phyloP scores from a whole-genome alignment of 2,113 vertebrate genomes.

The Cepphus grylle region DNA sequence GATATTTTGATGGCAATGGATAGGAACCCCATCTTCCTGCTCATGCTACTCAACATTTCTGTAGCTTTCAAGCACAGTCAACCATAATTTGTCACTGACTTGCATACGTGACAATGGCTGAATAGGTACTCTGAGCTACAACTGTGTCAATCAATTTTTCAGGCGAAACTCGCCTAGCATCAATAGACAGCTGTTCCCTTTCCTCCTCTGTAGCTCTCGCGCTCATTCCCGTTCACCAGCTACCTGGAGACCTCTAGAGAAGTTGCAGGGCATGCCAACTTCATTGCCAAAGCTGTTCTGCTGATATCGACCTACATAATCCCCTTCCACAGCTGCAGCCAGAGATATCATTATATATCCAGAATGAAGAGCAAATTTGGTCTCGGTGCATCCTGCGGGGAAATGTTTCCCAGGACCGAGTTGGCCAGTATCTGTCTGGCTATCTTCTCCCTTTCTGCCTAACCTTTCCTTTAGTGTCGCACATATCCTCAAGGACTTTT shows the following conservation, averaged over 20 bases:
- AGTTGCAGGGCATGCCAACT: neutral
- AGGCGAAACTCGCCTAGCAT: neutral
- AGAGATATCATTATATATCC: neutral
- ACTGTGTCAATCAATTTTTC: neutral
- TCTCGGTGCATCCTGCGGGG: neutral
- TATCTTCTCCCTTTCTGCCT: neutral
- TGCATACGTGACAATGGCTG: neutral
- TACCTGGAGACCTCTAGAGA: neutral
- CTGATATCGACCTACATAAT: neutral
- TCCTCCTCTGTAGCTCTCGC: neutral
- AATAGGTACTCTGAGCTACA: neutral
- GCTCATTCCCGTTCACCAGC: neutral
- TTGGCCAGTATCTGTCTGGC: neutral
- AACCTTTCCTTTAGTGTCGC: neutral
- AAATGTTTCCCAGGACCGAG: neutral
- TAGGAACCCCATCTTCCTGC: conserved; percentile 47
- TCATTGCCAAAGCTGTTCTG: neutral
- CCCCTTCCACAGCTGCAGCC: conserved; percentile 22
- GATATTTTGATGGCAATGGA: conserved; percentile 53
- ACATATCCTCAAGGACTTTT: neutral
- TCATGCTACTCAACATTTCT: conserved; percentile 11
- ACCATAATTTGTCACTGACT: conserved; percentile 45
- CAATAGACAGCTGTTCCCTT: neutral
- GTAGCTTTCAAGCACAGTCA: conserved; percentile 50
- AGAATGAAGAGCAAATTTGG: neutral